A percentile compares a stretch with the other conserved stretches of the same genome.
Conservation (phyloP, 2,797 vertebrate species). For the Etheostoma nigrum region DNA sequence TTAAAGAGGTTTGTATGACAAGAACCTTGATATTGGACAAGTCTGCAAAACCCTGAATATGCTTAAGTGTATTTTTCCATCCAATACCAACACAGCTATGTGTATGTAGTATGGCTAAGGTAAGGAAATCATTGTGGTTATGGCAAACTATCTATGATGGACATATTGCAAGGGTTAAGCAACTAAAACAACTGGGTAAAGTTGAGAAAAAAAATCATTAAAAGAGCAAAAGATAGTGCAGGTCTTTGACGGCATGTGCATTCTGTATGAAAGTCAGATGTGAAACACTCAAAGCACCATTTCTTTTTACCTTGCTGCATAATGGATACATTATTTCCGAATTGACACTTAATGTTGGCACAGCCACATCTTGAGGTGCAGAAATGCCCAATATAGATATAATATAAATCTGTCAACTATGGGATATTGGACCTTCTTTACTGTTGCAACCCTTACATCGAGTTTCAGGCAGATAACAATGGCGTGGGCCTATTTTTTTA, state of each 20-base stretch:
- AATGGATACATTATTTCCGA: no score
- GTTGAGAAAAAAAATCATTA: neutral
- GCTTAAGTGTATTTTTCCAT: neutral
- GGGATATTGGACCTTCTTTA: neutral
- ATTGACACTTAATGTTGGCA: neutral
- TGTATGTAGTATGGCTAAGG: no score
- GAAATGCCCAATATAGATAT: neutral
- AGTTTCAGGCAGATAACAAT: neutral
- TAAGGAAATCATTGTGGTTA: neutral
- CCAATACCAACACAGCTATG: neutral
- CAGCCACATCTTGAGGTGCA: neutral
- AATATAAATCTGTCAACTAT: neutral
- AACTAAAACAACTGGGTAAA: neutral
- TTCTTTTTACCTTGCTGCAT: neutral
- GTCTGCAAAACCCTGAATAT: neutral
- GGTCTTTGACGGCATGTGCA: no score
- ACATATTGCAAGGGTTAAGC: no score
- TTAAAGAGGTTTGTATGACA: neutral
- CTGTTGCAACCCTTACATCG: neutral
- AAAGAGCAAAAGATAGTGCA: no score
- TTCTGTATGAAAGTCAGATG: neutral
- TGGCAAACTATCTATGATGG: neutral
- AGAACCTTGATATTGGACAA: neutral
- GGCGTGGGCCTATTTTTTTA: neutral
- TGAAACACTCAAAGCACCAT: neutral